Base-by-base conservation (phyloP, 2,113 vertebrate species). In the Protobothrops mucrosquamatus region DNA sequence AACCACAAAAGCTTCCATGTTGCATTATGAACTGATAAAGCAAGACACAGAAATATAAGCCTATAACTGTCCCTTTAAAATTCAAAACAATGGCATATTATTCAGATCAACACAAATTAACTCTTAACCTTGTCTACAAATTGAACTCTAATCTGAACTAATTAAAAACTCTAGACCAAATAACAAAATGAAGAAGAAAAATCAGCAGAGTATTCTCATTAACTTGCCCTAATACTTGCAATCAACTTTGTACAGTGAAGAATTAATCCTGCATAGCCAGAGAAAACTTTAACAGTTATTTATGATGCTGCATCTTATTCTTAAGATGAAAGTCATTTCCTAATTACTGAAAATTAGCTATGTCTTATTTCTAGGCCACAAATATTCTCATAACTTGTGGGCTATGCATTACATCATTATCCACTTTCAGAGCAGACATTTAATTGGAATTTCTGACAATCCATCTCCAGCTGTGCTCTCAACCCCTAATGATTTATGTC, bases 91-190 rank as follows among this genome's bases (percentile, higher is more conserved):
- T 87, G 95, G 89, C 74, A 90, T 64, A 95, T 89, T 64, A 91
- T 94, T 95, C 93, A 94, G 92, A 96, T 93, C 91, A 91, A 95
- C 94, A 89, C 94, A 95, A 92, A 94, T 94, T 95, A 93, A 94
- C 91, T 90, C 56, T 95, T 92, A 81, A 61, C 91, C 93, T 89
- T 0, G 0, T 94, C 95, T 94, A 91, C 93, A 94, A 94, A 97
- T 96, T 96, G 97, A 95, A 96, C 86, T 24, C 2, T 97, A 96
- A 97, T 94, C 96, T 95, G 95, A 97, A 96, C 94, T 97, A 97
- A 97, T 97, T 97, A 97, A 96, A 95, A 87, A 96, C 93, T 69
- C 94, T 96, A 97, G 96, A 96, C 92, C 94, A 94, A 95, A 88
- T 87, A 91, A 94, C 95, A 94, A 94, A 93, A 94, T 95, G 92